Evolutionary conservation across 2,797 vertebrate species (phyloP).

Genomic region (Kryptolebias ocellatus): DNA sequence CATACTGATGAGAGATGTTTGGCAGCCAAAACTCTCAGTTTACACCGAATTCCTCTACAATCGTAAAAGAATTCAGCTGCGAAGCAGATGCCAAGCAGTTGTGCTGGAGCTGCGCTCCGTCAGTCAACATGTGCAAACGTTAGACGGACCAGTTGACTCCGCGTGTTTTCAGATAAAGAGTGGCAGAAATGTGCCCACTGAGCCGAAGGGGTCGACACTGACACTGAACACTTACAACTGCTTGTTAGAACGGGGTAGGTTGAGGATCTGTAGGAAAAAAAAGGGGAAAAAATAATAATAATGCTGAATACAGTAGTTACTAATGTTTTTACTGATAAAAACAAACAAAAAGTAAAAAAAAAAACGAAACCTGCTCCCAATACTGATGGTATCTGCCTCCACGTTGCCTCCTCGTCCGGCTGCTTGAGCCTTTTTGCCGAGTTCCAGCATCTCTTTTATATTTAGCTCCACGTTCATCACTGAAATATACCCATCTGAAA

Average conservation of each 20-base stretch:
- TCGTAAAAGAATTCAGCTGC: slow-evolving; percentile 51
- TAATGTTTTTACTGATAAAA: neutral
- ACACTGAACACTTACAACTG: slow-evolving; percentile 80
- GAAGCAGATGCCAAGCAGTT: slow-evolving; percentile 30
- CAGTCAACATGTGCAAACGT: slow-evolving; percentile 25
- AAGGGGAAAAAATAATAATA: neutral
- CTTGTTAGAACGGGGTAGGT: slow-evolving; percentile 72
- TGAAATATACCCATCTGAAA: slow-evolving; percentile 81
- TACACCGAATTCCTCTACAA: slow-evolving; percentile 40
- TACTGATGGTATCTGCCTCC: slow-evolving; percentile 78
- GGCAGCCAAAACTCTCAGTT: slow-evolving; percentile 13
- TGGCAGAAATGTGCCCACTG: neutral
- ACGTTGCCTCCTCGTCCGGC: slow-evolving; percentile 62
- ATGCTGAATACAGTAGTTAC: too few relatives aligned
- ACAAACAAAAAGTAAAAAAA: neutral
- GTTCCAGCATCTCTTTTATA: slow-evolving; percentile 80
- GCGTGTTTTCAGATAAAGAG: neutral
- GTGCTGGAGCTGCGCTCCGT: slow-evolving; percentile 27
- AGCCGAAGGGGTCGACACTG: neutral
- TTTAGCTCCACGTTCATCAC: slow-evolving; percentile 80
- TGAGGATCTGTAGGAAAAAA: slow-evolving; percentile 75
- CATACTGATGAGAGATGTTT: slow-evolving; percentile 14
- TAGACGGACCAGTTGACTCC: neutral
- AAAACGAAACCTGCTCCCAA: slow-evolving; percentile 76
- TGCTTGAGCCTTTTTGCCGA: slow-evolving; percentile 80